phyloP scores from a whole-genome alignment of 2,113 vertebrate genomes.

The Saccopteryx leptura region DNA sequence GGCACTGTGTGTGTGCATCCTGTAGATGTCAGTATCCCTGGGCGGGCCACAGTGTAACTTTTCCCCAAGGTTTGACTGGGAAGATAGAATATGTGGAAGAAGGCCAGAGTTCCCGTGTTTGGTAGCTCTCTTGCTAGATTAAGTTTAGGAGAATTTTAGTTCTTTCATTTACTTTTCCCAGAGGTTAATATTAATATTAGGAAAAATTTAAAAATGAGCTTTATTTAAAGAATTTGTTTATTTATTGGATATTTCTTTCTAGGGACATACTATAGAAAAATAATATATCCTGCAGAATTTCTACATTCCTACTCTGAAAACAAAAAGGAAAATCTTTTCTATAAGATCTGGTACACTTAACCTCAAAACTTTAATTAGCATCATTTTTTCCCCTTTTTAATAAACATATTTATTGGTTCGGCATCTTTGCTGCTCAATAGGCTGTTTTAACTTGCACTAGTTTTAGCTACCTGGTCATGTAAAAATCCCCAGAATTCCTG shows the following conservation, averaged over 20 bases:
- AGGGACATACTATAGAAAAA: neutral
- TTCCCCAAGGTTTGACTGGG: neutral
- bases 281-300: neutral
- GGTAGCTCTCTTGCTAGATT: neutral
- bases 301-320: neutral
- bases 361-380: neutral
- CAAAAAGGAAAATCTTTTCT: neutral
- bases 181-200: neutral
- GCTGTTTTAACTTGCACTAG: neutral
- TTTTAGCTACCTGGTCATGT: neutral
- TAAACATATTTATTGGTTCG: neutral
- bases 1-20: neutral
- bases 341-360: neutral
- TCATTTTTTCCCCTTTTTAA: constrained; percentile 50
- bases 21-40: neutral
- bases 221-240: neutral
- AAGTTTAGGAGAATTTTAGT: neutral
- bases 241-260: neutral
- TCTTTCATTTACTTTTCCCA: neutral
- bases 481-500: neutral
- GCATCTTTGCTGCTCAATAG: neutral
- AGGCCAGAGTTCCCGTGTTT: neutral
- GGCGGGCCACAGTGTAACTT: neutral
- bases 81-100: neutral
- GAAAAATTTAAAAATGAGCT: neutral